phyloP scores from a whole-genome alignment of 37 sponge, comb jelly and placozoan species.

The Cliona cf. orientalis region DNA sequence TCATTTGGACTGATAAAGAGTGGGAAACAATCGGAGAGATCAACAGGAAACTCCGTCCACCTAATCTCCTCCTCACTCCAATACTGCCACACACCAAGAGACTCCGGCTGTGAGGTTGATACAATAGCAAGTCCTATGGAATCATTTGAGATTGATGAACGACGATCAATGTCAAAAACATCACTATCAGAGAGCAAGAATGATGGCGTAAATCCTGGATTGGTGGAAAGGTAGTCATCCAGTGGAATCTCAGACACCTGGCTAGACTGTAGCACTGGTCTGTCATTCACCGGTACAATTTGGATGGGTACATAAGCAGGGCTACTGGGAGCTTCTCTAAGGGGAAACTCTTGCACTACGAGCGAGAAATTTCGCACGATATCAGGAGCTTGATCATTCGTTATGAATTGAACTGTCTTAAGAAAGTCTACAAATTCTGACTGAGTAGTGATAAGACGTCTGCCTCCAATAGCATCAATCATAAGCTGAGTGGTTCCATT shows the following conservation, averaged over 20 bases:
- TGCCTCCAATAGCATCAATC: conserved; percentile 22
- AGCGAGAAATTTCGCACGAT: conserved; percentile 22
- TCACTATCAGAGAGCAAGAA: conserved; percentile 30
- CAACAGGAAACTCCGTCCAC: conserved; percentile 29
- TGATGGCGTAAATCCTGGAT: conserved; percentile 49
- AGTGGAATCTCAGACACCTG: background rate
- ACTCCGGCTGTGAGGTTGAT: background rate
- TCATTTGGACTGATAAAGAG: conserved; percentile 18
- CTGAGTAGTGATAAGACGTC: background rate
- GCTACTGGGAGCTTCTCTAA: conserved; percentile 23
- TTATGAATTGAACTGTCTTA: conserved; percentile 10
- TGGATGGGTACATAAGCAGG: conserved; percentile 25
- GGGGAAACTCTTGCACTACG: conserved; percentile 31
- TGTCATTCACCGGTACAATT: conserved; percentile 40
- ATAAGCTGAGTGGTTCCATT: conserved; percentile 29
- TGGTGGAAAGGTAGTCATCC: conserved; percentile 47
- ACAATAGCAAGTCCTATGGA: conserved; percentile 62
- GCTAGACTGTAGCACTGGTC: conserved; percentile 34
- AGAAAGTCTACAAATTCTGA: conserved; percentile 29
- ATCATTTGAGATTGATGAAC: conserved; percentile 29
- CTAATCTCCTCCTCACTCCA: background rate
- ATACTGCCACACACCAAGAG: conserved; percentile 62
- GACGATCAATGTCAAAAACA: conserved; percentile 57
- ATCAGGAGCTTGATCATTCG: conserved; percentile 45
- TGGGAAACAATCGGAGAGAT: conserved; percentile 36